Percentiles rank a stretch among this genome's conserved stretches.
phyloP scores from a whole-genome alignment of 2,888 invertebrate species.

The Parasteatoda lunata region DNA sequence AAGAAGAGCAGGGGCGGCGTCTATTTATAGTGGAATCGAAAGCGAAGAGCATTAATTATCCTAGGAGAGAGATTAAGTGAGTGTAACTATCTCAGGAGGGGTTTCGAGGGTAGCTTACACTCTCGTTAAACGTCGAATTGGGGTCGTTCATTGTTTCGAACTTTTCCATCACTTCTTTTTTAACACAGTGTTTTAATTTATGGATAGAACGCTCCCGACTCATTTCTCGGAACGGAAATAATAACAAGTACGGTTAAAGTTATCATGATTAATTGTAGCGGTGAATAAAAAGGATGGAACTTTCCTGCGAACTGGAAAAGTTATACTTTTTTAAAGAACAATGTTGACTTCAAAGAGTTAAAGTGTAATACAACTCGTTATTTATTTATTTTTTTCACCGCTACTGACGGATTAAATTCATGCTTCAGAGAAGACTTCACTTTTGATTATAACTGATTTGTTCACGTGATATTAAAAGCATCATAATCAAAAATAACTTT shows the following conservation, averaged over 20 bases:
- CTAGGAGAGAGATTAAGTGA: slow-evolving; percentile 47
- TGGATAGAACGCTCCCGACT: not conserved
- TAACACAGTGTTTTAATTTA: not conserved
- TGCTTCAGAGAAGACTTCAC: too few species aligned
- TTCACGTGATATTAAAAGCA: too few species aligned
- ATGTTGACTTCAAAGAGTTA: not conserved
- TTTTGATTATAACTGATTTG: too few species aligned
- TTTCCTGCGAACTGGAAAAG: not conserved
- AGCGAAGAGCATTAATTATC: slow-evolving; percentile 45
- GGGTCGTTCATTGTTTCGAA: slow-evolving; percentile 26
- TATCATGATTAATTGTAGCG: not conserved
- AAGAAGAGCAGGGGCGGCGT: slow-evolving; percentile 28
- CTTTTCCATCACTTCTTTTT: not conserved
- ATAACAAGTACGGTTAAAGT: not conserved
- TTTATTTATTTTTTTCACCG: too few species aligned
- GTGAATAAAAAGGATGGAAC: not conserved
- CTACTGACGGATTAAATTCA: too few species aligned
- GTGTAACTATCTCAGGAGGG: slow-evolving; percentile 52
- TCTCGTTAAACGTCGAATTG: slow-evolving; percentile 14
- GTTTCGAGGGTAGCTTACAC: slow-evolving; percentile 7
- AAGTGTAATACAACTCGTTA: not conserved
- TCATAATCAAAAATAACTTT: too few species aligned
- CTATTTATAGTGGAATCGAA: slow-evolving; percentile 43
- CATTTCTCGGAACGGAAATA: not conserved
- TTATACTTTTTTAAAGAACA: not conserved